phyloP scores from a whole-genome alignment of 2,888 invertebrate species.

The Sceliomorpha sp. region DNA sequence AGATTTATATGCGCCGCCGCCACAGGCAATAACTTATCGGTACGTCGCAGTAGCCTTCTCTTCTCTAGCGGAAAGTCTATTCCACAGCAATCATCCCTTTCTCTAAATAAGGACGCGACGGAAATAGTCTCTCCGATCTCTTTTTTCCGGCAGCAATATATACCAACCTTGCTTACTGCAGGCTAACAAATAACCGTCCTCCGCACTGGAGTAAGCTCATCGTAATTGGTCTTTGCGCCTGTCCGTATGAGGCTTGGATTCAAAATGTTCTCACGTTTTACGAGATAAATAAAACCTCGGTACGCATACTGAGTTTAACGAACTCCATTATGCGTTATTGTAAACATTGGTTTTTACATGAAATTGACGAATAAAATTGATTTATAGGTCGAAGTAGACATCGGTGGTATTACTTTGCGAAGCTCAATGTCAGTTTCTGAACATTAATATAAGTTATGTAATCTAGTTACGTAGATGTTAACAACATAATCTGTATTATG shows the following conservation, averaged over 20 bases:
- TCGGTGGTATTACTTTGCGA: too few species aligned
- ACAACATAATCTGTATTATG: too few species aligned
- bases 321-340: too few species aligned
- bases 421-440: too few species aligned
- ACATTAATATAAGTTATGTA: too few species aligned
- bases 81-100: slow-evolving; percentile 65
- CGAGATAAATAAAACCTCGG: neutral
- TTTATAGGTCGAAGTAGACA: too few species aligned
- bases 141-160: slow-evolving; percentile 58
- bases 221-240: slow-evolving; percentile 53
- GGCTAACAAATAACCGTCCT: slow-evolving; percentile 44
- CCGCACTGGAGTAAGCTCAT: slow-evolving; percentile 26
- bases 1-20: slow-evolving; percentile 76
- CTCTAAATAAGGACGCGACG: slow-evolving; percentile 78
- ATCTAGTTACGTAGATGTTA: too few species aligned
- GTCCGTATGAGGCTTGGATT: slow-evolving; percentile 2
- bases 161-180: slow-evolving; percentile 15
- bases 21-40: slow-evolving; percentile 76
- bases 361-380: too few species aligned
- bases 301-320: too few species aligned
- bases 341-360: too few species aligned
- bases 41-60: slow-evolving; percentile 55
- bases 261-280: slow-evolving; percentile 3
- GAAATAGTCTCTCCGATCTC: slow-evolving; percentile 73
- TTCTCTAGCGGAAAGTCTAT: slow-evolving; percentile 52